Conservation (phyloP, 2,888 invertebrate species). For the Thymelicus lineola region DNA sequence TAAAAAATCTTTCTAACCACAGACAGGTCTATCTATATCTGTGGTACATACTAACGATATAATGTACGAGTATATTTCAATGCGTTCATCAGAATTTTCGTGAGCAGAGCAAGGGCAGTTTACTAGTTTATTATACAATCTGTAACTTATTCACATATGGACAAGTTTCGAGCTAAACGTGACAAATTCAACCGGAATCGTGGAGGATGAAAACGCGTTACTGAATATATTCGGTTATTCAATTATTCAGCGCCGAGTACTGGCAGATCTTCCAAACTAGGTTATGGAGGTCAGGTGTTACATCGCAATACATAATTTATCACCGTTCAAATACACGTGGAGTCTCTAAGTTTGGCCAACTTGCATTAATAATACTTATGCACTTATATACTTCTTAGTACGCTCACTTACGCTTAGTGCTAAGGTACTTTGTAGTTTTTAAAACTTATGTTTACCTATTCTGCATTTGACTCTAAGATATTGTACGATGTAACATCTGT, state of each 20-base stretch:
- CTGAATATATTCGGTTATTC: constrained; percentile 30
- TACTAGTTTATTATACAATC: background rate
- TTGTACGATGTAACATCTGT: background rate
- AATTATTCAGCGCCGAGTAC: constrained; percentile 30
- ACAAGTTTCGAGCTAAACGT: constrained; percentile 1
- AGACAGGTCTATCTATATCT: too few species aligned
- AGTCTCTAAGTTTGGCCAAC: background rate
- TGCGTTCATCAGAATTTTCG: too few species aligned
- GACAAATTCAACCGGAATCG: constrained; percentile 24
- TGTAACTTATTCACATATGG: background rate
- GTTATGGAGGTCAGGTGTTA: constrained; percentile 34
- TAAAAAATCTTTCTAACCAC: too few species aligned
- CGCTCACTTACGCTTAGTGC: too few species aligned
- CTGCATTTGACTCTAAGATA: too few species aligned
- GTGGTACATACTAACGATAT: too few species aligned
- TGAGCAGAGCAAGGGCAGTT: background rate
- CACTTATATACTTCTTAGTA: background rate
- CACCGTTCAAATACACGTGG: constrained; percentile 20
- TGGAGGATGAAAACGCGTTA: constrained; percentile 22
- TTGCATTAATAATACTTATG: constrained; percentile 6
- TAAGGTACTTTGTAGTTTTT: too few species aligned
- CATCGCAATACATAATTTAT: constrained; percentile 24
- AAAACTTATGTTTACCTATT: too few species aligned
- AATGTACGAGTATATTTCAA: too few species aligned
- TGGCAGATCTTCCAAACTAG: constrained; percentile 25